These are phyloP conservation scores for Vandiemenella viatica DNA, from an alignment of 2,888 invertebrate genomes.

Conservation along the genomic window DNA sequence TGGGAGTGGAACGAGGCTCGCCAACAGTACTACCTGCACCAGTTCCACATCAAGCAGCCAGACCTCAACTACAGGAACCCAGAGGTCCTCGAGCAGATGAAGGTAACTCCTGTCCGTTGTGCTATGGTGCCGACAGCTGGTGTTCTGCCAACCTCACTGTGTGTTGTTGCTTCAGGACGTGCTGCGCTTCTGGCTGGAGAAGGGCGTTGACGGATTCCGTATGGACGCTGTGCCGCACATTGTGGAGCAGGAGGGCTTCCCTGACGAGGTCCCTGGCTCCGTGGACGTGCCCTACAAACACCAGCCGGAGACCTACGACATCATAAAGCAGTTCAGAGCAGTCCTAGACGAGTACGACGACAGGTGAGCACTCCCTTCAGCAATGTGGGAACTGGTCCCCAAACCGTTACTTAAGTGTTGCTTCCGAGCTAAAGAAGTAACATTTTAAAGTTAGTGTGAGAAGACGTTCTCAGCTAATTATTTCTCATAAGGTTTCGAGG, in stretches of 20 bases:
- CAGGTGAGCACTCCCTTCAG: background rate
- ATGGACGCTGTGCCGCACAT: constrained; percentile 59
- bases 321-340: constrained; percentile 49
- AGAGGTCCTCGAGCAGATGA: constrained; percentile 35
- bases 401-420: background rate
- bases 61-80: constrained; percentile 55
- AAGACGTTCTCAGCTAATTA: too few species aligned
- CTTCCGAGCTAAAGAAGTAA: background rate
- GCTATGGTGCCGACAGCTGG: too few species aligned
- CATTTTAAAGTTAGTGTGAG: background rate
- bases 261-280: constrained; percentile 39
- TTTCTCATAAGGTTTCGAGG: too few species aligned
- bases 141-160: too few species aligned
- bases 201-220: constrained; percentile 68
- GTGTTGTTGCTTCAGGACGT: too few species aligned
- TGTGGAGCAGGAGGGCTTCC: constrained; percentile 39
- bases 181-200: constrained; percentile 63
- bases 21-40: constrained; percentile 53
- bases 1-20: constrained; percentile 51
- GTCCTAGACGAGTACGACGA: constrained; percentile 35
- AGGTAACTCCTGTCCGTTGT: too few species aligned
- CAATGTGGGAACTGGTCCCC: too few species aligned
- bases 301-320: constrained; percentile 41
- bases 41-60: constrained; percentile 44
- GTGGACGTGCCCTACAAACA: constrained; percentile 33